Evolutionary conservation across 35 echinoderm and acorn worm species (phyloP), one percentile per base, ranked within the genome.

Genomic region (Eucidaris tribuloides): DNA sequence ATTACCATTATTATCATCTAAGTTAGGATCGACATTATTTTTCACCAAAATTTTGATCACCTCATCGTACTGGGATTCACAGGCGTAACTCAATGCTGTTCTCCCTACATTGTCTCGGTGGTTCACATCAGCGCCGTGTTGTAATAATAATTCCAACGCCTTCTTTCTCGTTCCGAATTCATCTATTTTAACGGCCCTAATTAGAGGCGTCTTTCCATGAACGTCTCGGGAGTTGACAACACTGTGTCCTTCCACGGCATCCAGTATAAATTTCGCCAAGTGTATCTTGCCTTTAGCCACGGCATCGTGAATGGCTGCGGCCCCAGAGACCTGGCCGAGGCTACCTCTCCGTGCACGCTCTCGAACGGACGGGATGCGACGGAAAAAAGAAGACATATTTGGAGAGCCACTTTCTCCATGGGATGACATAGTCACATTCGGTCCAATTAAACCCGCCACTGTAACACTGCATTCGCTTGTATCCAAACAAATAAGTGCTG

Each of bases 161-260:
- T 86, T 86, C 9, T 40, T 56, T 41, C 87, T 61, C 4, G 87
- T 57, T 3, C 65, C 42, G 2, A 85, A 62, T 19, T 99, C 87
- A 38, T 74, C 65, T 19, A 93, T 66, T 62, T 80, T 60, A 25
- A 86, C 83, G 11, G 96, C 91, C 14, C 96, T 77, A 58, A 99
- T 89, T 4, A 99, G 79, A 13, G 96, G 86, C 2, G 96, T 99
- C 81, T 99, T 99, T 17, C 96, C 96, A 50, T 99, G 91, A 7
- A 52, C 77, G 38, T 99, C 90, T 38, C 63, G 36, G 0, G 91
- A 89, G 71, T 99, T 90, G 15, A 93, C 91, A 24, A 92, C 65
- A 3, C 46, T 44, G n/a, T 84, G 63, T 25, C 90, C 86, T 28
- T 97, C 94, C 5, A 92, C 86, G 3, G 94, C 94, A 38, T 97